These are phyloP conservation scores for Montipora cactus DNA, from an alignment of 64 coral and sea anemone genomes.

Conservation along the genomic window DNA sequence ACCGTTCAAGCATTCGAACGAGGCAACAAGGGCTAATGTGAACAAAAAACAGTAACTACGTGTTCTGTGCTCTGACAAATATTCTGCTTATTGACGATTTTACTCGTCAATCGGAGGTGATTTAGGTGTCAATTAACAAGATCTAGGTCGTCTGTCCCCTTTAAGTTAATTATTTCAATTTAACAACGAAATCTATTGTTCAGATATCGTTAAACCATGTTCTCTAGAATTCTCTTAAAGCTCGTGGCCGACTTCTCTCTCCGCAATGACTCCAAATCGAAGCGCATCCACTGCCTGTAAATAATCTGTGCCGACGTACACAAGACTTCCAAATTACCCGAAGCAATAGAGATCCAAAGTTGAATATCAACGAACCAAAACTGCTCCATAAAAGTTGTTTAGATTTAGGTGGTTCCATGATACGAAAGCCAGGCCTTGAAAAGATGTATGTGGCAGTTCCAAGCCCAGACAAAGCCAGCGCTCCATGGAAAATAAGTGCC, in stretches of 20 bases:
- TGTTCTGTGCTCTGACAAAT: too few species aligned
- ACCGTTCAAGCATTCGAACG: too few species aligned
- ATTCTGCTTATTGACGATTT: too few species aligned
- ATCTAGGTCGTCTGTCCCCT: too few species aligned
- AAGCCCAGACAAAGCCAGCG: conserved; percentile 66
- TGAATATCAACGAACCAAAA: conserved; percentile 66
- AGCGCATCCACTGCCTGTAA: conserved; percentile 55
- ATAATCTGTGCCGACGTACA: conserved; percentile 65
- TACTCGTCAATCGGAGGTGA: too few species aligned
- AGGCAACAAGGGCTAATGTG: too few species aligned
- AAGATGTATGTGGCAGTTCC: conserved; percentile 62
- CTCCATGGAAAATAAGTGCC: conserved; percentile 67
- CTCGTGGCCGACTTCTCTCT: conserved; percentile 33
- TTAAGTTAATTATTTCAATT: not conserved
- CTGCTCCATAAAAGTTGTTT: conserved; percentile 79
- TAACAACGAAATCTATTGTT: not conserved
- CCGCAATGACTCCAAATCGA: conserved; percentile 50
- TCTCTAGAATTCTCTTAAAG: not conserved
- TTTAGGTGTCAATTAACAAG: too few species aligned
- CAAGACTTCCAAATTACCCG: conserved; percentile 74
- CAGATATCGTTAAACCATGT: not conserved
- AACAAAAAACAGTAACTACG: too few species aligned
- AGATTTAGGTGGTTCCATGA: conserved; percentile 49
- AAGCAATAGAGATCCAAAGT: conserved; percentile 76
- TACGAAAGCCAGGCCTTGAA: conserved; percentile 58